Base-by-base conservation (phyloP, 2,113 vertebrate genomes). In the Pteronura brasiliensis region DNA sequence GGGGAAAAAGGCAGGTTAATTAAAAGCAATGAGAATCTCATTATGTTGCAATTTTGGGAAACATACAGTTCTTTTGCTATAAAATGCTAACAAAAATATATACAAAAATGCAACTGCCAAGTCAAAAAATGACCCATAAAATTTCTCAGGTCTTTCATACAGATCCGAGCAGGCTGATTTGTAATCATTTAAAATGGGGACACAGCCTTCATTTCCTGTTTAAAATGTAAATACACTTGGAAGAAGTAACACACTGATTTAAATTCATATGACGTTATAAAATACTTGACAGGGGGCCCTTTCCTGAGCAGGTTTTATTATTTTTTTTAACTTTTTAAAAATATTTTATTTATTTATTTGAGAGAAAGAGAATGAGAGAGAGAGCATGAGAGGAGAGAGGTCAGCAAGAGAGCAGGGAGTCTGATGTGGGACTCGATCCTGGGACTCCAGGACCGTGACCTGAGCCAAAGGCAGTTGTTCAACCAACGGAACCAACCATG, bases 1-100 rank as follows among this genome's bases (percentile, higher is more conserved):
- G 71, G 90, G 83, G 90, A 79, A 89, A 90, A 97, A 94, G 57
- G 29, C 52, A 97, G 34, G 93, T 89, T 97, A 97, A 93, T 96
- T 97, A 88, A 94, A 98, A 94, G 67, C 87, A 96, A 79, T 15
- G 90, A 86, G 42, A 34, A 31, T 90, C 88, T 88, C 74, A 93
- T 95, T 34, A 34, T 67, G 49, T 42, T 95, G 81, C 44, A 96
- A 42, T 92, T 77, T 97, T 12, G 81, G 31, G 29, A 97, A 84
- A 67, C 49, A 95, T 49, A 89, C 17, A 79, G 59, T 93, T 93
- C n/a, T 47, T 96, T 96, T 97, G 84, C 92, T 82, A 18, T 97
- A 88, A 92, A 96, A 44, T n/a, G 76, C 88, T 74, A 96, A 65
- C 57, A 84, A 21, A 95, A 97, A 94, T 88, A 44, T 74, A 74